Percentiles rank a stretch among this genome's conserved stretches.
These are phyloP conservation scores for Branchipolynoe longqiensis DNA, from an alignment of 2,888 invertebrate species.

Conservation along the genomic window DNA sequence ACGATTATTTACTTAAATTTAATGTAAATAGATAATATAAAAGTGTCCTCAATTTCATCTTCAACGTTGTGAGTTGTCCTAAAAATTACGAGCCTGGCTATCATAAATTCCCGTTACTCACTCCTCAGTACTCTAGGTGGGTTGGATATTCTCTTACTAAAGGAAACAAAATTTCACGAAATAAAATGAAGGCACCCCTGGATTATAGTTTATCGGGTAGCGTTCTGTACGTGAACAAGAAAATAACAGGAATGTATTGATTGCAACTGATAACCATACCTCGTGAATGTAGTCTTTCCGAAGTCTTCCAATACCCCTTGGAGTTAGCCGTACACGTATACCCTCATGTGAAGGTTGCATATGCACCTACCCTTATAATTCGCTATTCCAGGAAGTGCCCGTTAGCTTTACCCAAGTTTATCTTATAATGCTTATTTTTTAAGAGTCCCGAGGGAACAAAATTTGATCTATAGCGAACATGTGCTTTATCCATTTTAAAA, in stretches of 20 bases:
- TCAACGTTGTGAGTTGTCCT: not conserved
- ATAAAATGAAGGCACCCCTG: too few relatives aligned
- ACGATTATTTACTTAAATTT: not conserved
- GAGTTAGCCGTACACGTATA: conserved; percentile 37
- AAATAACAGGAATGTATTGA: not conserved
- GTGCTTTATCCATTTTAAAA: not conserved
- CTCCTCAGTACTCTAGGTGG: too few relatives aligned
- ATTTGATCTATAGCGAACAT: too few relatives aligned
- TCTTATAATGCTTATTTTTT: too few relatives aligned
- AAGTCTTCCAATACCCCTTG: conserved; percentile 47
- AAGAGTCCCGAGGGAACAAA: too few relatives aligned
- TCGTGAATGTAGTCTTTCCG: conserved; percentile 39
- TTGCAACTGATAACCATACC: conserved; percentile 19
- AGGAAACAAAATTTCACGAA: not conserved
- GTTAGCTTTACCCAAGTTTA: not conserved
- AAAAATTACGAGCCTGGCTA: too few relatives aligned
- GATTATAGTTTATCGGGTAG: conserved; percentile 11
- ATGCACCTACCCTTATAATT: not conserved
- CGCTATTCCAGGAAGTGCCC: not conserved
- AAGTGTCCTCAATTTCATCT: conserved; percentile 25
- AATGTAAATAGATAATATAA: conserved; percentile 24
- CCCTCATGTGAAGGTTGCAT: not conserved
- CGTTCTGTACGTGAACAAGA: not conserved
- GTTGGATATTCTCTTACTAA: too few relatives aligned
- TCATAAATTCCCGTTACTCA: too few relatives aligned